These are phyloP conservation scores for Eurosta solidaginis DNA, from an alignment of 1,140 invertebrate genomes.

Conservation along the genomic window DNA sequence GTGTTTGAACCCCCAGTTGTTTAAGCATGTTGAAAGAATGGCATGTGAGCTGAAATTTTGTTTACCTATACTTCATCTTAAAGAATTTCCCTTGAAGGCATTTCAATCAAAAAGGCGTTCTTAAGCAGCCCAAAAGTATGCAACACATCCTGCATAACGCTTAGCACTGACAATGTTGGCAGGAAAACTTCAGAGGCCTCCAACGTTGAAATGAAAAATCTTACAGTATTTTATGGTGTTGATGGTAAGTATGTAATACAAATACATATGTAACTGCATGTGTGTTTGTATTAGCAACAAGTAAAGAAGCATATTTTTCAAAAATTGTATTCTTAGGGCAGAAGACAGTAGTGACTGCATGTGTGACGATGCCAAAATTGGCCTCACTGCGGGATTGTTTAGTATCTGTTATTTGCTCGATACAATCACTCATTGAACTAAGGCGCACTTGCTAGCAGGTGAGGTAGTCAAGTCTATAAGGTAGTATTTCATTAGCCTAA, in stretches of 20 bases:
- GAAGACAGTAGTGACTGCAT: background rate
- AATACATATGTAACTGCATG: background rate
- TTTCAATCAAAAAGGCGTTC: conserved; percentile 38
- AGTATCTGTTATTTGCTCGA: background rate
- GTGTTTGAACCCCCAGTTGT: background rate
- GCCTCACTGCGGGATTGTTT: background rate
- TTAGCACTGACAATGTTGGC: background rate
- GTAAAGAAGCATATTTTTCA: background rate
- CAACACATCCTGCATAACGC: conserved; percentile 31
- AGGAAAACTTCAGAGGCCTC: background rate
- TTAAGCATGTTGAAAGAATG: background rate
- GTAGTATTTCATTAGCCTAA: conserved; percentile 35
- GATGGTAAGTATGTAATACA: background rate
- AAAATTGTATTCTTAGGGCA: background rate
- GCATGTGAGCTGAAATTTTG: background rate
- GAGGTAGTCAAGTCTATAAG: conserved; percentile 7
- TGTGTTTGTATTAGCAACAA: no score
- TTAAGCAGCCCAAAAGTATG: conserved; percentile 35
- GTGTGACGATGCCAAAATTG: background rate
- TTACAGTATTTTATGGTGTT: background rate
- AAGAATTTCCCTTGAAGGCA: conserved; percentile 36
- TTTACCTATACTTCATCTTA: conserved; percentile 1
- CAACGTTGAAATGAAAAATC: background rate
- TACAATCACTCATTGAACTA: background rate
- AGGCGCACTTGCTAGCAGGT: background rate